phyloP scores from a whole-genome alignment of 2,888 invertebrate genomes.

The Elmis aenea region DNA sequence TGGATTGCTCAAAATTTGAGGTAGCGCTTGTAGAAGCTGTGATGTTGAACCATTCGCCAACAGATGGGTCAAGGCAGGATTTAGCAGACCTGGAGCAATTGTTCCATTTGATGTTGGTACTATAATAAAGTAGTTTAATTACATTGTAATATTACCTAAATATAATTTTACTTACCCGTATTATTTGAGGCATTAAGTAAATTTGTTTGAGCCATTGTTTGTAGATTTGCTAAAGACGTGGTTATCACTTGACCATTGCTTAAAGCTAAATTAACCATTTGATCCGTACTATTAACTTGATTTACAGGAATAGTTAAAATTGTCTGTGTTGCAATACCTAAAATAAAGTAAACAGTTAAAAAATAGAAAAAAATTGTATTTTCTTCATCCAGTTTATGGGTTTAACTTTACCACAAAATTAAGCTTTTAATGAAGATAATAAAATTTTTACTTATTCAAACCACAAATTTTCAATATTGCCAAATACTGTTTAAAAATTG shows the following conservation, averaged over 20 bases:
- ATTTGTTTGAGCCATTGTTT: conserved; percentile 71
- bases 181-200: conserved; percentile 45
- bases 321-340: conserved; percentile 92
- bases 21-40: conserved; percentile 69
- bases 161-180: conserved; percentile 40
- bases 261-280: conserved; percentile 74
- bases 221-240: conserved; percentile 74
- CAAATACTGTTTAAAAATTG: too few species aligned
- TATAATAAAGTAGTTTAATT: conserved; percentile 22
- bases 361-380: too few species aligned
- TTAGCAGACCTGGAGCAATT: conserved; percentile 64
- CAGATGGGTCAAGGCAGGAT: conserved; percentile 65
- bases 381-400: too few species aligned
- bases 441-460: too few species aligned
- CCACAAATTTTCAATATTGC: too few species aligned
- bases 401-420: too few species aligned
- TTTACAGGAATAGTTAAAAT: conserved; percentile 93
- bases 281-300: conserved; percentile 68
- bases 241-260: conserved; percentile 84
- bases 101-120: conserved; percentile 60
- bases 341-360: too few species aligned
- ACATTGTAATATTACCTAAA: neutral
- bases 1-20: conserved; percentile 53
- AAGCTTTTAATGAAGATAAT: too few species aligned
- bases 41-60: conserved; percentile 68